Evolutionary conservation across 1,140 invertebrate species (phyloP), one percentile per base, ranked within the genome.

Genomic region (Drosophila orena): DNA sequence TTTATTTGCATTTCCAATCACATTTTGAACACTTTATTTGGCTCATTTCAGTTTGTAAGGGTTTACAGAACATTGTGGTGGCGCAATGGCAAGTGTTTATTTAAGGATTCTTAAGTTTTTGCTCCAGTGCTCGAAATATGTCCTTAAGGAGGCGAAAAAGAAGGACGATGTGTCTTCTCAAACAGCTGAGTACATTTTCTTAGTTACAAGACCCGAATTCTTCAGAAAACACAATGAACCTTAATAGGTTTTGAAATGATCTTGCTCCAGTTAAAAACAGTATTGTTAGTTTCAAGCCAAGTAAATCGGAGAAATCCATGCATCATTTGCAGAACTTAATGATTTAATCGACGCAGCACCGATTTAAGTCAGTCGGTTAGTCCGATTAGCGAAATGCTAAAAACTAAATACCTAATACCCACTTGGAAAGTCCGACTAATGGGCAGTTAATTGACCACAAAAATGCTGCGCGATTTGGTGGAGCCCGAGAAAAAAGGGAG

Each of bases 401-500:
- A 56, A 37, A 30, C 52, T 49, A 38, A 66, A 66, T 44, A 34
- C 64, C 56, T 37, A 69, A 65, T 43, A 27, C 50, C 58, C 61
- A 46, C 59, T 35, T 52, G 22, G 38, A 44, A 20, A 20, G 11
- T 34, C 44, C 42, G 46, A 43, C 54, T 81, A 81, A 79, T 79
- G 56, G 56, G 37, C 70, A 47, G 59, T 44, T 81, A 81, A 88
- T 86, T 81, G 83, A 88, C 83, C 81, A 86, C 81, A 86, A 81
- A 86, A 81, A 88, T 88, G 83, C 46, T 70, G 43, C 59, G 47
- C 27, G 40, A 35, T 2, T 35, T 46, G 20, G 12, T 46, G 44
- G 52, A 46, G 20, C 38, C 37, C 27, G 7, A 30, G 27, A n/a
- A 46, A 27, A 46, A 20, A 47, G n/a, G 47, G 22, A 47, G 37